Evolutionary conservation across 2,888 invertebrate genomes (phyloP).

Genomic region (Platycnemis pennipes): DNA sequence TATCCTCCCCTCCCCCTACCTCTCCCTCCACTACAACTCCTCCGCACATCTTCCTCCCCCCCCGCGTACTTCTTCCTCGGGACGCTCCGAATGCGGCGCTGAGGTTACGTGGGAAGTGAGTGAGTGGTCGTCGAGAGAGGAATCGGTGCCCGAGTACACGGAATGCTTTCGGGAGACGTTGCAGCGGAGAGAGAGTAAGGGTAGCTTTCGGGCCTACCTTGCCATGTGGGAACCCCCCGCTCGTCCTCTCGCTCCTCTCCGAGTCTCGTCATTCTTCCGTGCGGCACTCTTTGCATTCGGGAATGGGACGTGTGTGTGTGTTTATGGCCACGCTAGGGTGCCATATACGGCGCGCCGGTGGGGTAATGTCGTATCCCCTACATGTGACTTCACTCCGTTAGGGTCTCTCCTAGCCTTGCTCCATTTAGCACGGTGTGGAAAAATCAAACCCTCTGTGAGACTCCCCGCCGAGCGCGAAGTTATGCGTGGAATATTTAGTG

Average conservation of each 20-base stretch:
- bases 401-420: background rate
- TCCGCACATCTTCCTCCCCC: background rate
- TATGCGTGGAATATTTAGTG: constrained; percentile 50
- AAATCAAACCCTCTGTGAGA: background rate
- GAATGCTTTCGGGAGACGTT: constrained; percentile 31
- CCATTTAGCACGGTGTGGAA: constrained; percentile 23
- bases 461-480: background rate
- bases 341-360: background rate
- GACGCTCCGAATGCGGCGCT: background rate
- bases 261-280: background rate
- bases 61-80: background rate
- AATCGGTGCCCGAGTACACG: constrained; percentile 45
- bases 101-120: constrained; percentile 22
- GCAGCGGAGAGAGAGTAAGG: background rate
- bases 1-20: background rate
- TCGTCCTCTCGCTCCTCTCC: background rate
- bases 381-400: background rate
- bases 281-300: background rate
- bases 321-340: constrained; percentile 37
- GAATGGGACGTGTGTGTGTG: constrained; percentile 1
- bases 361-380: constrained; percentile 23
- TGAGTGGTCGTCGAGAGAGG: background rate
- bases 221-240: no score
- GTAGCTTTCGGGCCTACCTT: no score
- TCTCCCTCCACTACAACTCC: background rate